A percentile compares a stretch with the other conserved stretches of the same genome.
Evolutionary conservation across 2,888 invertebrate genomes (phyloP).

Genomic region (Chromoteleia sp.): DNA sequence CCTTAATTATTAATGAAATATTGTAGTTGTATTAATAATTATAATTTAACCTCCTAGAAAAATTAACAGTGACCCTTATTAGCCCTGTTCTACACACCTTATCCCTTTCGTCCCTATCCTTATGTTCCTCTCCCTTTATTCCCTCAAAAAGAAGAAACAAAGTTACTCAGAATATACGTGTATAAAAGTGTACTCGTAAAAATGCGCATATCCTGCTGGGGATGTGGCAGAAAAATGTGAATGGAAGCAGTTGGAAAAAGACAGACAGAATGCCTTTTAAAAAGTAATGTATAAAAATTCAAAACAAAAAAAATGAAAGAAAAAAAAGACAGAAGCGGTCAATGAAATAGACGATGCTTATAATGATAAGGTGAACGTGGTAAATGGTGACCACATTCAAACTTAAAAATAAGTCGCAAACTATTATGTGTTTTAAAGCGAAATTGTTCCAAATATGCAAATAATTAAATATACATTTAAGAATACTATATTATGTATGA

Average conservation of each 20-base stretch:
- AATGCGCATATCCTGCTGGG: constrained; percentile 52
- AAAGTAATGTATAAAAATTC: constrained; percentile 10
- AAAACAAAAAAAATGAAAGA: constrained; percentile 4
- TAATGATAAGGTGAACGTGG: constrained; percentile 26
- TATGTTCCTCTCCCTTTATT: constrained; percentile 14
- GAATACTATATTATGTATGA: neutral
- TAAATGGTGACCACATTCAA: constrained; percentile 9
- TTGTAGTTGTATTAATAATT: constrained; percentile 68
- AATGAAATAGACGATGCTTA: constrained; percentile 15
- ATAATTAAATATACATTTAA: neutral
- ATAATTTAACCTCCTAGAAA: constrained; percentile 67
- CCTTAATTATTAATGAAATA: constrained; percentile 64
- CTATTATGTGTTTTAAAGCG: neutral
- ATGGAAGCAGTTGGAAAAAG: constrained; percentile 50
- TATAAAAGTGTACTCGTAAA: constrained; percentile 67
- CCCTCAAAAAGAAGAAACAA: constrained; percentile 53
- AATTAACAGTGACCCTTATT: constrained; percentile 56
- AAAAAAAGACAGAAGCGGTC: constrained; percentile 6
- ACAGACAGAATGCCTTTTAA: constrained; percentile 62
- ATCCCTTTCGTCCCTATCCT: constrained; percentile 31
- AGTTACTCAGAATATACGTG: constrained; percentile 66
- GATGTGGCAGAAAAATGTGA: constrained; percentile 57
- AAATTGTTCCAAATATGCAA: neutral
- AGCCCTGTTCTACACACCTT: constrained; percentile 23
- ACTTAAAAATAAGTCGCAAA: neutral